These are phyloP conservation scores for Actias luna DNA, from an alignment of 2,888 invertebrate genomes.

Conservation along the genomic window DNA sequence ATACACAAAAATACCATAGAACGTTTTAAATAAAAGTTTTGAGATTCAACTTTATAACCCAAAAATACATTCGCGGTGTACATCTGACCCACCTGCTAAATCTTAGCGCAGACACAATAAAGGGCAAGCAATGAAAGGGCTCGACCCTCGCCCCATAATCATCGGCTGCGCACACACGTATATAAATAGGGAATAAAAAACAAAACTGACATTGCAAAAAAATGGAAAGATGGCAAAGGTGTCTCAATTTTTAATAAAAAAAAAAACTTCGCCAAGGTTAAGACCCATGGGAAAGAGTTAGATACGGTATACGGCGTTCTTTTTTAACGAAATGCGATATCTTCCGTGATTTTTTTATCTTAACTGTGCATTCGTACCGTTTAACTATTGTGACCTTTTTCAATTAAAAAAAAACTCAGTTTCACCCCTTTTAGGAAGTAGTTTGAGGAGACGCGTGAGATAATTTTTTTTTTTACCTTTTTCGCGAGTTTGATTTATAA, in stretches of 20 bases:
- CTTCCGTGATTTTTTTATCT: conserved; percentile 65
- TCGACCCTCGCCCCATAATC: conserved; percentile 64
- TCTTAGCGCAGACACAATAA: conserved; percentile 57
- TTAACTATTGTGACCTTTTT: conserved; percentile 48
- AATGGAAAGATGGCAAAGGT: conserved; percentile 79
- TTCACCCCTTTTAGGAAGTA: conserved; percentile 77
- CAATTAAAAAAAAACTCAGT: conserved; percentile 43
- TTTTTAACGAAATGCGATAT: conserved; percentile 58
- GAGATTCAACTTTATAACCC: conserved; percentile 34
- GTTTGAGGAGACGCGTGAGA: conserved; percentile 71
- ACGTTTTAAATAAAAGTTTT: background rate
- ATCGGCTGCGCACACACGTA: conserved; percentile 24
- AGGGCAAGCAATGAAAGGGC: conserved; percentile 51
- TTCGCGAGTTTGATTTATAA: conserved; percentile 71
- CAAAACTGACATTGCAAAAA: conserved; percentile 59
- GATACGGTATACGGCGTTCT: conserved; percentile 57
- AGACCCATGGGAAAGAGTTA: conserved; percentile 82
- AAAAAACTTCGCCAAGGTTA: conserved; percentile 76
- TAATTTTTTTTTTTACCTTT: conserved; percentile 60
- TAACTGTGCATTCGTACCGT: conserved; percentile 74
- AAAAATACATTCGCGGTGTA: conserved; percentile 23
- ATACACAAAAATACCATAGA: background rate
- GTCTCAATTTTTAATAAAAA: conserved; percentile 75
- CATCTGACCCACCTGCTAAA: conserved; percentile 76
- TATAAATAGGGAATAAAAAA: conserved; percentile 30